Percentiles rank a stretch among this genome's conserved stretches.
Conservation (phyloP, 2,797 vertebrate genomes). For the Ctenosaura bakeri region DNA sequence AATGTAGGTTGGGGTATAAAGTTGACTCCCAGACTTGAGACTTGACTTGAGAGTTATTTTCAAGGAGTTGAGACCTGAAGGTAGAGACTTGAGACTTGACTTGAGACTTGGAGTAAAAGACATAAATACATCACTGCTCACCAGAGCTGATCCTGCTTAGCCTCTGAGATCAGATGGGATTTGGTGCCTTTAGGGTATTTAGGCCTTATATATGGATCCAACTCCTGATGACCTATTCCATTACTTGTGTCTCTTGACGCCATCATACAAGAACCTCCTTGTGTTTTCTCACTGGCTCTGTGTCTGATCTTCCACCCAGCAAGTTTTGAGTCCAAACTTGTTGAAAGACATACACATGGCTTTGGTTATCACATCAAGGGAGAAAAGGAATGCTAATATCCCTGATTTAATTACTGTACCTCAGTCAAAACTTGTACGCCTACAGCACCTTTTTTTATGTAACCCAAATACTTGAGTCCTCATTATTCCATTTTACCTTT, state of each 20-base stretch:
- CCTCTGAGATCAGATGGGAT: too few species aligned
- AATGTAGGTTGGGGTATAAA: too few species aligned
- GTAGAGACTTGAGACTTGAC: too few species aligned
- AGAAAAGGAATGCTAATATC: conserved; percentile 65
- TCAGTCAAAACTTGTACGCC: conserved; percentile 70
- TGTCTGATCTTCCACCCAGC: background rate
- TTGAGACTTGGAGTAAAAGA: too few species aligned
- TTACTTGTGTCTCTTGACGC: background rate
- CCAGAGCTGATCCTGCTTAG: too few species aligned
- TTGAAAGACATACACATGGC: background rate
- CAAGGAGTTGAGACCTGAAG: too few species aligned
- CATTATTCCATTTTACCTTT: conserved; percentile 68
- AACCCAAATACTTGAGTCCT: conserved; percentile 67
- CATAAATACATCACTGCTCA: too few species aligned
- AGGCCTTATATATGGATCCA: background rate
- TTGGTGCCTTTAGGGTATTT: background rate
- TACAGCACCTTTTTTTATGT: conserved; percentile 69
- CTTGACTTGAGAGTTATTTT: too few species aligned
- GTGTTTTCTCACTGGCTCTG: background rate
- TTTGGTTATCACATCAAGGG: conserved; percentile 65
- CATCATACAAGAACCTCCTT: background rate
- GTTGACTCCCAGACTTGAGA: too few species aligned
- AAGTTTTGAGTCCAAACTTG: background rate
- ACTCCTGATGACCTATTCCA: background rate
- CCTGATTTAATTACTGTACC: conserved; percentile 69